Evolutionary conservation across 2,888 invertebrate genomes (phyloP).

Genomic region (Cataglyphis rosenhaueri): DNA sequence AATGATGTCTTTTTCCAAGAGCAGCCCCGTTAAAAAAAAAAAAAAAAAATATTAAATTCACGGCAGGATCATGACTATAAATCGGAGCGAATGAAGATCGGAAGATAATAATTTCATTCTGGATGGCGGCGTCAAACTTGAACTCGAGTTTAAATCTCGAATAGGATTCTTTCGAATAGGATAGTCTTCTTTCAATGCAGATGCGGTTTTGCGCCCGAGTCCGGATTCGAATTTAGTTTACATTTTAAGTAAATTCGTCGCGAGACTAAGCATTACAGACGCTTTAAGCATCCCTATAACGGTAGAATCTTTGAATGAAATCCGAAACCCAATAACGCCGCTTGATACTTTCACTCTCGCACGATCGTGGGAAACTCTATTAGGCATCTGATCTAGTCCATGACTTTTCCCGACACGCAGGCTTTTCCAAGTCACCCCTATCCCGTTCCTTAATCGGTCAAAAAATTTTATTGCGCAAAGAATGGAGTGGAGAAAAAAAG

Average conservation of each 20-base stretch:
- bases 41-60: background rate
- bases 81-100: background rate
- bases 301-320: conserved; percentile 5
- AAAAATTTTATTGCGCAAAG: conserved; percentile 16
- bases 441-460: background rate
- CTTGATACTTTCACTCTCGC: conserved; percentile 17
- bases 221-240: conserved; percentile 50
- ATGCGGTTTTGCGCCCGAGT: conserved; percentile 25
- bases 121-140: conserved; percentile 32
- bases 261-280: conserved; percentile 19
- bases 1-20: background rate
- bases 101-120: conserved; percentile 55
- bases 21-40: background rate
- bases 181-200: conserved; percentile 63
- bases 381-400: conserved; percentile 13
- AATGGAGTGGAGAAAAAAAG: background rate
- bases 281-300: conserved; percentile 5
- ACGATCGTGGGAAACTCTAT: conserved; percentile 11
- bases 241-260: conserved; percentile 60
- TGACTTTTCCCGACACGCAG: background rate
- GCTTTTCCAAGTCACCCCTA: conserved; percentile 13
- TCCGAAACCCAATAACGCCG: conserved; percentile 20
- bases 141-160: conserved; percentile 57
- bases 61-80: background rate
- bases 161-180: conserved; percentile 48